Conservation (phyloP, 2,888 invertebrate species). For the Hydriomena furcata region DNA sequence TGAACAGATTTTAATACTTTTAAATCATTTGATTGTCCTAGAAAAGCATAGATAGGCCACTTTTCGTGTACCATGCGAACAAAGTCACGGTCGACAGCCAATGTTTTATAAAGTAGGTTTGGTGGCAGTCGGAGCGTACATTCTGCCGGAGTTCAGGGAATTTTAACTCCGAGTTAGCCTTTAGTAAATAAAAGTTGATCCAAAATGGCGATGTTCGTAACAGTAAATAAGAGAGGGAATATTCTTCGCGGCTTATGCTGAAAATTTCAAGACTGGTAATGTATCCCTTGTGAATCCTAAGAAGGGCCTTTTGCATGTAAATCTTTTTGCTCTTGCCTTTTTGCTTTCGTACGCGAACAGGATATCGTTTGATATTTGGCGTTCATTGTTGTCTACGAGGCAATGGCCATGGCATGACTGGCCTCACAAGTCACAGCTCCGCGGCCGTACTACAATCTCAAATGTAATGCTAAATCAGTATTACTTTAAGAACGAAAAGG, state of each 20-base stretch:
- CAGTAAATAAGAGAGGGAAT: constrained; percentile 61
- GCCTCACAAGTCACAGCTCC: no score
- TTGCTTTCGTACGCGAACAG: no score
- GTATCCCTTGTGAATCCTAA: constrained; percentile 62
- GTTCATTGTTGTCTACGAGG: not conserved
- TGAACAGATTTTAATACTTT: no score
- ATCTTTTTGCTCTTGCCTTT: no score
- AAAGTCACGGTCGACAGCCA: not conserved
- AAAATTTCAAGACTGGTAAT: constrained; percentile 46
- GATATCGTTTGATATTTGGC: no score
- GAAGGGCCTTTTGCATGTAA: not conserved
- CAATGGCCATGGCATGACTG: no score
- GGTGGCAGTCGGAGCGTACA: not conserved
- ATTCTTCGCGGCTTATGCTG: constrained; percentile 53
- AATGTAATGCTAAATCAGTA: no score
- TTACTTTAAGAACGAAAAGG: no score
- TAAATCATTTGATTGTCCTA: no score
- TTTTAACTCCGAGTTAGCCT: constrained; percentile 25
- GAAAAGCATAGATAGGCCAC: no score
- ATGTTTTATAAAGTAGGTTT: no score
- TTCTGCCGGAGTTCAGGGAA: constrained; percentile 14
- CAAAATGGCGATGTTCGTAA: constrained; percentile 47
- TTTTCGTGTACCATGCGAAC: not conserved
- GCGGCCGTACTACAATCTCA: no score
- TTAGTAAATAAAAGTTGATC: constrained; percentile 32